Percentiles rank a stretch among this genome's conserved stretches.
phyloP scores from a whole-genome alignment of 2,888 invertebrate genomes.

The Scaptomyza reducta region DNA sequence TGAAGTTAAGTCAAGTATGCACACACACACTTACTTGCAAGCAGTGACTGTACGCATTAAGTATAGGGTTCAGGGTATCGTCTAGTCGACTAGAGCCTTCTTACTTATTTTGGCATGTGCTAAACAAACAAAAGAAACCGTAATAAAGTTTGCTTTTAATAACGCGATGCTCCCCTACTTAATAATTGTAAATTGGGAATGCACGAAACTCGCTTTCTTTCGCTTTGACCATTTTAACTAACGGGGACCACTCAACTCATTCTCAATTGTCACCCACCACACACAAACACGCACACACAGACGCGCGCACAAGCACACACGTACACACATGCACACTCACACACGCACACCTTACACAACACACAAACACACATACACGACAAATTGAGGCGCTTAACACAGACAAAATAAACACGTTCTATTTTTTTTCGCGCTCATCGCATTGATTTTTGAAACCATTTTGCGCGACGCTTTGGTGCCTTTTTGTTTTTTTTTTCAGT shows the following conservation, averaged over 20 bases:
- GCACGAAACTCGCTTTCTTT: slow-evolving; percentile 66
- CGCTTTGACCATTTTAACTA: slow-evolving; percentile 63
- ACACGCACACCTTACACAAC: too few species aligned
- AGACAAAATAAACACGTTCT: slow-evolving; percentile 76
- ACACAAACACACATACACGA: slow-evolving; percentile 27
- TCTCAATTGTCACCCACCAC: slow-evolving; percentile 63
- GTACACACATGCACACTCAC: slow-evolving; percentile 10
- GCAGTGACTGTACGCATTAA: too few species aligned
- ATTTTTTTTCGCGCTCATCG: slow-evolving; percentile 61
- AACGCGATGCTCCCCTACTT: slow-evolving; percentile 59
- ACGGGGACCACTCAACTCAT: slow-evolving; percentile 64
- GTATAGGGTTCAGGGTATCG: too few species aligned
- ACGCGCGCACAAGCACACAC: slow-evolving; percentile 22
- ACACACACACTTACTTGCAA: too few species aligned
- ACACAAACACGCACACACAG: slow-evolving; percentile 21
- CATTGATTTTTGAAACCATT: slow-evolving; percentile 82
- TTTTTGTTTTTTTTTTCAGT: slow-evolving; percentile 27
- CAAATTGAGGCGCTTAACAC: slow-evolving; percentile 76
- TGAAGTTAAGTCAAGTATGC: too few species aligned
- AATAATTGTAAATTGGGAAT: slow-evolving; percentile 73
- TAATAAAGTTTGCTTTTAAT: slow-evolving; percentile 60
- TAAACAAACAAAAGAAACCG: slow-evolving; percentile 45
- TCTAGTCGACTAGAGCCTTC: too few species aligned
- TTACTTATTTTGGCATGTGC: slow-evolving; percentile 52
- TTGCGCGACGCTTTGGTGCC: slow-evolving; percentile 68